Evolutionary conservation across 2,888 invertebrate genomes (phyloP), one percentile per base, ranked within the genome.

Genomic region (Barypeithes pellucidus): DNA sequence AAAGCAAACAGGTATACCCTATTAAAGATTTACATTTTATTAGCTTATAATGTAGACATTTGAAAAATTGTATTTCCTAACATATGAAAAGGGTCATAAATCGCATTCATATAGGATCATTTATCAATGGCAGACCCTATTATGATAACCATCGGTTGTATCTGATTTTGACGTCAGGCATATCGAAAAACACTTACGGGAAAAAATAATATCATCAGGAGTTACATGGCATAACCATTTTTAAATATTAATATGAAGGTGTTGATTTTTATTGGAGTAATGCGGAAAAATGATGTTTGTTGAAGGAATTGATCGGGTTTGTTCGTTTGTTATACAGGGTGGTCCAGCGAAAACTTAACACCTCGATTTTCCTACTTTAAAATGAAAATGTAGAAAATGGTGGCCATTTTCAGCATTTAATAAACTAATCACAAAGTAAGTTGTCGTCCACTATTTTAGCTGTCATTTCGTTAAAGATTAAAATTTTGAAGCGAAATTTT

Each of bases 81-180:
- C 41, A 22, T 24, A 43, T 43, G 39, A 14, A 22, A 43, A 39
- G 41, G 61, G 43, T 61, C 36, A 61, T 61, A 61, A 41, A 61
- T 61, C 39, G 41, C n/a, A 61, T 41, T 41, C 24, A 24, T 61
- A 39, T 22, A 20, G 43, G 43, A 43, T 43, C 22, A 61, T 61
- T 61, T 61, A 61, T 61, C 61, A 61, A 43, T 61, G 43, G 41
- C 43, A 43, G n/a, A 22, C 61, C 43, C 16, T 41, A 61, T 61
- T 61, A 61, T 41, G 43, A 61, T 61, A 61, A 43, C 61, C 61
- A 61, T 61, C 61, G 43, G 43, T 43, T 61, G 41, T 61, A 43
- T 61, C 39, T 43, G 41, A 61, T 50, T 50, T 50, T 50, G 50
- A 50, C 50, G 50, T 24, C 50, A 50, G 22, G 50, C n/a, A 24